These are phyloP conservation scores for Sphaerodactylus townsendi DNA, from an alignment of 2,113 vertebrate genomes.

Conservation along the genomic window DNA sequence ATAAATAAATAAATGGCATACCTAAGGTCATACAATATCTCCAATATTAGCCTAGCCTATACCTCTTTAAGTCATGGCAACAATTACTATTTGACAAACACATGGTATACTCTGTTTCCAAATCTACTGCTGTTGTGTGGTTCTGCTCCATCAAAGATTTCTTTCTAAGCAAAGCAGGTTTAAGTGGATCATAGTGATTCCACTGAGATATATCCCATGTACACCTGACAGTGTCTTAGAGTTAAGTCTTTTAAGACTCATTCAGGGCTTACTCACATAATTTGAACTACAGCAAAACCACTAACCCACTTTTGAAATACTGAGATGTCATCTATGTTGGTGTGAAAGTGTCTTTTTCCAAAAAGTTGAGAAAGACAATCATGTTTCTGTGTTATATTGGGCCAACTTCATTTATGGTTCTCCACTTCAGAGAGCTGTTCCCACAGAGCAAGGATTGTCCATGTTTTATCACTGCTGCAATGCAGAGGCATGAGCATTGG, in stretches of 20 bases:
- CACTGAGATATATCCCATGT: neutral
- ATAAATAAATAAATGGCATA: too few species aligned
- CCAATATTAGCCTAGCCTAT: neutral
- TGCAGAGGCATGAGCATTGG: too few species aligned
- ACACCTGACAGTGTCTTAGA: neutral
- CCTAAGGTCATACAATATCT: neutral
- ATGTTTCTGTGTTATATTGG: neutral
- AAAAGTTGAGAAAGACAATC: neutral
- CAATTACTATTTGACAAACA: neutral
- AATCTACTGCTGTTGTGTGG: neutral
- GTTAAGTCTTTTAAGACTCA: neutral
- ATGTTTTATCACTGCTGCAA: too few species aligned
- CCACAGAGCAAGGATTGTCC: too few species aligned
- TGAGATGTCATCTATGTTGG: neutral
- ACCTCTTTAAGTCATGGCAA: neutral
- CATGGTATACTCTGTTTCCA: neutral
- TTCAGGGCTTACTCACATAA: neutral
- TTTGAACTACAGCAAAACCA: neutral
- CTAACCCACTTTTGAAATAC: neutral
- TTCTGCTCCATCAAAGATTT: neutral
- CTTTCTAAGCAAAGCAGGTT: neutral
- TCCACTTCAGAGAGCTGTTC: neutral
- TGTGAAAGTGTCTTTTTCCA: neutral
- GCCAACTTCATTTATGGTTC: neutral
- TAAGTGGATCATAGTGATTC: neutral